Conservation (phyloP, 2,888 invertebrate genomes). For the Polia nebulosa region DNA sequence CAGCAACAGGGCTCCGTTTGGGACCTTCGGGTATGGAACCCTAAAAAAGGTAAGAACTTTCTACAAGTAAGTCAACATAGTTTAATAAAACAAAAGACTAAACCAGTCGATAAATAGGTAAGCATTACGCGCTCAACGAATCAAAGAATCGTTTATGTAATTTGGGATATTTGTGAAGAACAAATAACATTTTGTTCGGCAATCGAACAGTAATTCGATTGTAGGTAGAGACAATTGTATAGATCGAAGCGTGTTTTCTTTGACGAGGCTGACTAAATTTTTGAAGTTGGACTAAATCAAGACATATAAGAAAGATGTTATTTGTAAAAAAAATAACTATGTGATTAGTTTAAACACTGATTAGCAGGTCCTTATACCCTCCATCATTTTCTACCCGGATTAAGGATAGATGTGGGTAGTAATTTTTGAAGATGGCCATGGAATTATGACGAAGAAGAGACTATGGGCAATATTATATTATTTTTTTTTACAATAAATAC, state of each 20-base stretch:
- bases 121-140: conserved; percentile 37
- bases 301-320: not conserved
- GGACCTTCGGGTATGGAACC: too few relatives aligned
- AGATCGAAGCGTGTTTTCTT: conserved; percentile 22
- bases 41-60: too few relatives aligned
- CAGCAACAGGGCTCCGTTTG: too few relatives aligned
- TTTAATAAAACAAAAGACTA: conserved; percentile 34
- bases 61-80: not conserved
- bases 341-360: too few relatives aligned
- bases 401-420: too few relatives aligned
- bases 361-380: too few relatives aligned
- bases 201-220: conserved; percentile 55
- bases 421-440: too few relatives aligned
- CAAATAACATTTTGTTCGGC: conserved; percentile 46
- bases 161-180: conserved; percentile 42
- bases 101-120: conserved; percentile 14
- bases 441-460: too few relatives aligned
- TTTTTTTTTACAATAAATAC: too few relatives aligned
- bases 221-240: conserved; percentile 22
- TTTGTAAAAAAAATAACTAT: too few relatives aligned
- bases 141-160: conserved; percentile 58
- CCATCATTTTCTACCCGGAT: too few relatives aligned
- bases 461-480: too few relatives aligned
- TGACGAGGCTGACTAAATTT: not conserved
- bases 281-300: not conserved